Percentiles rank a stretch among this genome's conserved stretches.
phyloP scores from a whole-genome alignment of 2,113 vertebrate genomes.

The Ptilonorhynchus violaceus region DNA sequence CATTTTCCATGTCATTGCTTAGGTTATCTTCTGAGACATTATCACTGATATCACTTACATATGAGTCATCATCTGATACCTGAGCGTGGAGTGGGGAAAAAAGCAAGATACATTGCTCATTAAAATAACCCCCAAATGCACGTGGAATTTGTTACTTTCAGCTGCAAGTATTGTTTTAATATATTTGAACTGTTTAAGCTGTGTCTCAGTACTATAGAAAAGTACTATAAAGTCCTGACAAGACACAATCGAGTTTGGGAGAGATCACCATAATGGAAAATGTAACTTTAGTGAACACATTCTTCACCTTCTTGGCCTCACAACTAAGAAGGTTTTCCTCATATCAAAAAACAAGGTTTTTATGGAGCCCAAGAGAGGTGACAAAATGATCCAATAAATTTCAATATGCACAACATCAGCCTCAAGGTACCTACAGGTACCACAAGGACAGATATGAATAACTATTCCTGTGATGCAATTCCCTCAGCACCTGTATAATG shows the following conservation, averaged over 20 bases:
- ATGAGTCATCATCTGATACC: conserved; percentile 95
- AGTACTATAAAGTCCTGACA: not conserved
- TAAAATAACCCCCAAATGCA: not conserved
- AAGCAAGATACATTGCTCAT: not conserved
- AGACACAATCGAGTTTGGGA: not conserved
- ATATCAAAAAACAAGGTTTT: not conserved
- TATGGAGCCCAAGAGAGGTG: not conserved
- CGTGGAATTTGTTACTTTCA: not conserved
- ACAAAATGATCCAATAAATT: not conserved
- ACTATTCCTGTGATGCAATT: not conserved
- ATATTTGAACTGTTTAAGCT: not conserved
- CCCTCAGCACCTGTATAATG: not conserved
- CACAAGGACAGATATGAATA: not conserved
- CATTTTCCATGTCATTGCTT: conserved; percentile 85
- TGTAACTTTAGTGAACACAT: not conserved
- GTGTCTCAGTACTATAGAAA: not conserved
- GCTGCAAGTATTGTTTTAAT: not conserved
- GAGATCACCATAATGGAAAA: not conserved
- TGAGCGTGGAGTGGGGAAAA: conserved; percentile 32
- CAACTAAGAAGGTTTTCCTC: not conserved
- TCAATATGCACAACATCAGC: not conserved
- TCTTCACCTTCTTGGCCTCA: not conserved
- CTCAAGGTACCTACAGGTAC: not conserved
- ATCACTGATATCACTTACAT: conserved; percentile 95
- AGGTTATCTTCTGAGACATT: conserved; percentile 93